Evolutionary conservation across 2,888 invertebrate species (phyloP), one percentile per base, ranked within the genome.

Genomic region (Opisthograptis luteolata): DNA sequence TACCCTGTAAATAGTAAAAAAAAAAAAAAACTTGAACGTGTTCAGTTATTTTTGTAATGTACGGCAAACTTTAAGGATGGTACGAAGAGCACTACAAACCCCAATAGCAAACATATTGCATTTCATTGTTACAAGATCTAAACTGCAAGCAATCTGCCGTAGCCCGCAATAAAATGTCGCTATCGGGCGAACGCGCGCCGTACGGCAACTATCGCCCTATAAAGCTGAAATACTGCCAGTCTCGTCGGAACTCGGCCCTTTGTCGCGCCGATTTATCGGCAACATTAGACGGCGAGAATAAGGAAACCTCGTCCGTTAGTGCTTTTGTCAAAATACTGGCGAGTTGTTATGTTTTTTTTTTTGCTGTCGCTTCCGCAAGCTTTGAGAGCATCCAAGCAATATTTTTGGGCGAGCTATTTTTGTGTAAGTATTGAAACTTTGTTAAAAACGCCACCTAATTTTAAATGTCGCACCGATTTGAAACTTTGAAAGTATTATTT

Each of bases 211-310:
- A 47, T 42, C 42, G 24, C 24, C 32, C 54, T 15, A 52, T 61
- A 55, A 55, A 56, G 49, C 49, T 55, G 58, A 58, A 50, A 46
- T 55, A 55, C 54, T 34, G 43, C 22, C 28, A 22, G 36, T 20
- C 30, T 9, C 39, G 30, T 28, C 35, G 39, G 36, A 46, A 47
- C 12, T 19, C 34, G 39, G 47, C 39, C 55, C 39, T 53, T 53
- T 56, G 55, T 60, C 52, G 55, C 48, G 25, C 57, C 53, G 57
- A 60, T 64, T 64, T 60, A 62, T 62, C 51, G 50, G 28, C 32
- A 42, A 55, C 54, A 60, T 40, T 40, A 40, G 20, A 20, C 27
- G 27, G 24, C n/a, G 28, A 13, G 13, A 19, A 24, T 3, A 31
- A 40, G 13, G 20, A 40, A 40, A 30, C 12, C 13, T 2, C 40